These are phyloP conservation scores for Tetrax tetrax DNA, from an alignment of 2,113 vertebrate species.

Conservation along the genomic window DNA sequence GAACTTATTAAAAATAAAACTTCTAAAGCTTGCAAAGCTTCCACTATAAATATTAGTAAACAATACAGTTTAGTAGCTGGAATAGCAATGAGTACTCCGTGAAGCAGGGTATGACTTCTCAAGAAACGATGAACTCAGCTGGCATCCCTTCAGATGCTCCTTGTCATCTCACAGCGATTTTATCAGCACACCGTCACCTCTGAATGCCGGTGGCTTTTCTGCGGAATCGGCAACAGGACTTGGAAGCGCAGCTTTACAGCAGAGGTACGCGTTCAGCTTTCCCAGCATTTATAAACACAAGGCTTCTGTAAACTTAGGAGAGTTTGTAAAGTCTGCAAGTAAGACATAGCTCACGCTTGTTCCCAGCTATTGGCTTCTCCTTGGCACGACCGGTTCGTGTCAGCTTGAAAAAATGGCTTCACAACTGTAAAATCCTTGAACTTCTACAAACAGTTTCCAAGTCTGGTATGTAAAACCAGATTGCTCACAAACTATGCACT, in stretches of 20 bases:
- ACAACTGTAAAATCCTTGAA: constrained; percentile 54
- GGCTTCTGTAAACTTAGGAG: background rate
- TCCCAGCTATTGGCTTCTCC: background rate
- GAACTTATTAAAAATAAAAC: constrained; percentile 24
- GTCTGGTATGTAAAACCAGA: constrained; percentile 24
- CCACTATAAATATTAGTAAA: constrained; percentile 48
- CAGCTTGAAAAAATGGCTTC: constrained; percentile 18
- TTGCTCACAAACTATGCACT: background rate
- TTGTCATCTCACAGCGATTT: background rate
- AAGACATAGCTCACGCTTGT: background rate
- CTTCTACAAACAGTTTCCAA: constrained; percentile 23
- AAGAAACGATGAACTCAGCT: background rate
- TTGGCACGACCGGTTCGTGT: background rate
- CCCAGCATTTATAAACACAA: background rate
- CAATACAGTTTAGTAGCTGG: background rate
- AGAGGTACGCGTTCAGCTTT: background rate
- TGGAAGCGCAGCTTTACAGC: background rate
- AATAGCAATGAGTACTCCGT: background rate
- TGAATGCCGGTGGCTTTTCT: background rate
- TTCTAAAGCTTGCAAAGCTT: constrained; percentile 1
- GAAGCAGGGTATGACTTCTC: background rate
- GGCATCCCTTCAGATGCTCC: background rate
- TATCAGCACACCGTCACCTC: background rate
- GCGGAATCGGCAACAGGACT: background rate
- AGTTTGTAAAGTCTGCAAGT: background rate